Conservation (phyloP, 2,888 invertebrate genomes). For the Drosophila picticornis region DNA sequence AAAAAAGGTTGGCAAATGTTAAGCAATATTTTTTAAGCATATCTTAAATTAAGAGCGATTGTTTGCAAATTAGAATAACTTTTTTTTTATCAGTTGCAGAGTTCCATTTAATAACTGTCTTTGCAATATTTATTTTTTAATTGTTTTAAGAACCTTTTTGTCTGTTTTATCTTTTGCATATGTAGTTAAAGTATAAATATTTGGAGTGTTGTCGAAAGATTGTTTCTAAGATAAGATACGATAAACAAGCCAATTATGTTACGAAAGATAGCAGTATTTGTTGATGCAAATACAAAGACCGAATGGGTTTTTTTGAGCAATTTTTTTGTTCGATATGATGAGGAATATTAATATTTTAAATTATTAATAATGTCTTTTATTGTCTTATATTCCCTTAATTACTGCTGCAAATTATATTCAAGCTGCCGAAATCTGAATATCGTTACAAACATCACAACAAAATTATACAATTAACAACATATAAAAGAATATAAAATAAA, state of each 20-base stretch:
- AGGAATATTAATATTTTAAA: no score
- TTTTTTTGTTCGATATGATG: no score
- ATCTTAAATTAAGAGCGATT: not conserved
- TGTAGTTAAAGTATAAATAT: not conserved
- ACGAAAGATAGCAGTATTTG: not conserved
- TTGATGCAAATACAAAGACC: not conserved
- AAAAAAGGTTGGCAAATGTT: constrained; percentile 46
- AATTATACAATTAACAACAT: no score
- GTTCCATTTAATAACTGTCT: not conserved
- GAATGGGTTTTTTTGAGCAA: not conserved
- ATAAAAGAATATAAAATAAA: no score
- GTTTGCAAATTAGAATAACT: accelerated
- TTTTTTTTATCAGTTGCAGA: not conserved
- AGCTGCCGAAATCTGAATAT: no score
- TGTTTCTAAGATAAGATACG: not conserved
- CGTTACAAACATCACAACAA: no score
- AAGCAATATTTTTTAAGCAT: not conserved
- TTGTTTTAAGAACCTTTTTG: not conserved
- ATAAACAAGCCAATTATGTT: not conserved
- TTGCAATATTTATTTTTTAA: no score
- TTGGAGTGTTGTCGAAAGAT: not conserved
- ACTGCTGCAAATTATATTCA: no score
- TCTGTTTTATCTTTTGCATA: not conserved
- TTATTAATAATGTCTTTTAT: no score
- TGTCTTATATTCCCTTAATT: no score